A percentile compares a stretch with the other conserved stretches of the same genome.
These are phyloP conservation scores for Tragelaphus buxtoni DNA, from an alignment of 2,113 vertebrate genomes.

Conservation along the genomic window DNA sequence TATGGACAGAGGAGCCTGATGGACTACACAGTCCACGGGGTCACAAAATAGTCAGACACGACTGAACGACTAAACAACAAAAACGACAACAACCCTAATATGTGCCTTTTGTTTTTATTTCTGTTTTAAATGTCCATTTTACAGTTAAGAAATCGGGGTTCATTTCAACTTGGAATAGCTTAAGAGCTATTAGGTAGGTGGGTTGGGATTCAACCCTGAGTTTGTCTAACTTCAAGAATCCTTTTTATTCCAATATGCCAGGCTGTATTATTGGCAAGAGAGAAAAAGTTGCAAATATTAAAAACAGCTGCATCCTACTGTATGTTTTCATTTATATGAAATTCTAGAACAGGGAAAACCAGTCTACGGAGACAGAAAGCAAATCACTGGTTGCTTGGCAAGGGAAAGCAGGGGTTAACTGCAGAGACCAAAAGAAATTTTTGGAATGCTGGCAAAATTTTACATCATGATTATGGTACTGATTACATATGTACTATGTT, in stretches of 20 bases:
- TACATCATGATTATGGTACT: background rate
- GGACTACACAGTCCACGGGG: background rate
- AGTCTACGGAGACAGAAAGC: background rate
- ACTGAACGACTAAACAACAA: background rate
- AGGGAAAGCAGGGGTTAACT: background rate
- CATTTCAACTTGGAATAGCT: background rate
- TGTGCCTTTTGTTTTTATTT: background rate
- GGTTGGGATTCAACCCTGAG: background rate
- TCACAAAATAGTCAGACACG: background rate
- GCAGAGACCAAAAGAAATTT: background rate
- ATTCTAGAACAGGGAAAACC: background rate
- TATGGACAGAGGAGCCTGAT: background rate
- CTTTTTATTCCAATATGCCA: background rate
- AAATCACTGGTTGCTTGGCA: background rate
- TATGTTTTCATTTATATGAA: constrained; percentile 10
- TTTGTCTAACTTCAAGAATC: background rate
- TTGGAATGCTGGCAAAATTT: background rate
- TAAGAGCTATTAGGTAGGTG: background rate
- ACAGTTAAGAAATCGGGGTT: background rate
- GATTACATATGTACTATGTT: background rate
- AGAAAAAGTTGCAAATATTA: background rate
- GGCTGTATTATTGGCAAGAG: background rate
- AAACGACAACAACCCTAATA: fast-evolving
- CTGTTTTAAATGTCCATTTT: constrained; percentile 21
- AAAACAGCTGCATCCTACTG: background rate